Percentiles rank a stretch among this genome's conserved stretches.
Evolutionary conservation across 2,888 invertebrate species (phyloP).

Genomic region (Lysandra bellargus): DNA sequence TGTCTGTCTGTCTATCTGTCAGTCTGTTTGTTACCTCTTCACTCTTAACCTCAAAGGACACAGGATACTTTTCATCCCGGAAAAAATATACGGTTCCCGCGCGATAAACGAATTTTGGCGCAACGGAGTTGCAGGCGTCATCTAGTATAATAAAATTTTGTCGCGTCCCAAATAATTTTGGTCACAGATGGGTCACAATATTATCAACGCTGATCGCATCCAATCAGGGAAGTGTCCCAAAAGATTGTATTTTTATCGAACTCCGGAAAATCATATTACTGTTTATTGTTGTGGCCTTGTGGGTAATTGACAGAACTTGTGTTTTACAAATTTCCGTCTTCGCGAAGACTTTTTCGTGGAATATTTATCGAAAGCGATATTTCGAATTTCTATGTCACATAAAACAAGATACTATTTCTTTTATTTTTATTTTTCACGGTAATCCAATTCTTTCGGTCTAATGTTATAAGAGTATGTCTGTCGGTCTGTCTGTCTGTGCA

Average conservation of each 20-base stretch:
- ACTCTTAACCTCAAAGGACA: no score
- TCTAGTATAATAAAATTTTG: neutral
- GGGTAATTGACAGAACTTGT: conserved; percentile 4
- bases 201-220: conserved; percentile 11
- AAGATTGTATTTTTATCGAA: conserved; percentile 8
- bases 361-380: neutral
- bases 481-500: no score
- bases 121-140: no score
- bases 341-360: neutral
- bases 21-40: no score
- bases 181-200: neutral
- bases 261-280: conserved; percentile 37
- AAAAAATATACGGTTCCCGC: no score
- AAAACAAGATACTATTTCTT: neutral
- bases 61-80: no score
- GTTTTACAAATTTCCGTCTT: neutral
- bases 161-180: neutral
- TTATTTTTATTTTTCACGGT: no score
- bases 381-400: neutral
- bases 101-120: no score
- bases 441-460: no score
- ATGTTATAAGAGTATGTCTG: no score
- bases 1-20: no score
- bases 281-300: conserved; percentile 37
- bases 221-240: conserved; percentile 18